These are phyloP conservation scores for Eretmocerus hayati DNA, from an alignment of 2,888 invertebrate genomes.

Conservation along the genomic window DNA sequence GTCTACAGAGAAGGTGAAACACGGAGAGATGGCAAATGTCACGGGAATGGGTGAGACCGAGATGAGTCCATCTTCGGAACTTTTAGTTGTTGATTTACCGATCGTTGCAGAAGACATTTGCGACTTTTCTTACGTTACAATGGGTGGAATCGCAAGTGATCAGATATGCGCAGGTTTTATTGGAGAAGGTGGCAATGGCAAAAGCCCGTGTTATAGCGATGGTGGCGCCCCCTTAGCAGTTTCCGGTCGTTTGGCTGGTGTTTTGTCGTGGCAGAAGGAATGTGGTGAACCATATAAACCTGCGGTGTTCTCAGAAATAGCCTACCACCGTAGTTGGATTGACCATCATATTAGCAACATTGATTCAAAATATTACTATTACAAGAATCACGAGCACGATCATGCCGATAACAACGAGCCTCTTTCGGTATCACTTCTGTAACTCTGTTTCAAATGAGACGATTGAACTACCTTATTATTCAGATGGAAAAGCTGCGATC, in stretches of 20 bases:
- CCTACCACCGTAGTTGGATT: slow-evolving; percentile 48
- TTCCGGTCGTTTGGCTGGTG: slow-evolving; percentile 28
- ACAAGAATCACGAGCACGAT: too few relatives aligned
- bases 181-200: slow-evolving; percentile 48
- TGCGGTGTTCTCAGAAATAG: slow-evolving; percentile 49
- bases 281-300: slow-evolving; percentile 48
- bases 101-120: slow-evolving; percentile 51
- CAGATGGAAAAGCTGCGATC: too few relatives aligned
- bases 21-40: neutral
- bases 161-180: slow-evolving; percentile 54
- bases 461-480: too few relatives aligned
- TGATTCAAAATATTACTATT: too few relatives aligned
- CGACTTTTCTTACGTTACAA: slow-evolving; percentile 27
- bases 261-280: slow-evolving; percentile 48
- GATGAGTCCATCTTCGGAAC: slow-evolving; percentile 11
- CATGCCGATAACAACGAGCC: too few relatives aligned
- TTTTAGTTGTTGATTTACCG: slow-evolving; percentile 52
- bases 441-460: too few relatives aligned
- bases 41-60: slow-evolving; percentile 25
- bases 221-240: slow-evolving; percentile 30
- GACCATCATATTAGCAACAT: too few relatives aligned
- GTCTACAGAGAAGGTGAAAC: neutral
- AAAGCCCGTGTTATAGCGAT: slow-evolving; percentile 30
- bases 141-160: slow-evolving; percentile 33
- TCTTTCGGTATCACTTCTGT: too few relatives aligned